Evolutionary conservation across 2,113 vertebrate genomes (phyloP).

Genomic region (Ardeotis arabs): DNA sequence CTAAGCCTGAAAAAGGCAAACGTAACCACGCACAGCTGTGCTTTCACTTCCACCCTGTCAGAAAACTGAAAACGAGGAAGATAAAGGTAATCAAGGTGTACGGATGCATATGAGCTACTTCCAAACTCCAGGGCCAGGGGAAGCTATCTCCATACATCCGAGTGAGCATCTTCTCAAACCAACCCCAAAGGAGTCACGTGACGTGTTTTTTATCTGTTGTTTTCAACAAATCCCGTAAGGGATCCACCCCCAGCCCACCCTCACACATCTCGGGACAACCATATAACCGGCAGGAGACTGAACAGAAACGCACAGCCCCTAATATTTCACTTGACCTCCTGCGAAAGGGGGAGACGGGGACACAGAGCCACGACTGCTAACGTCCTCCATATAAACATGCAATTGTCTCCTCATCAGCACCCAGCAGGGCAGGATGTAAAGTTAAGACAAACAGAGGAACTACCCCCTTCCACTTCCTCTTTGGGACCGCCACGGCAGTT

Average conservation of each 20-base stretch:
- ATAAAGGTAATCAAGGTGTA: not conserved
- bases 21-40: not conserved
- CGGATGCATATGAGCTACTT: not conserved
- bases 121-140: not conserved
- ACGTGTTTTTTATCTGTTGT: not conserved
- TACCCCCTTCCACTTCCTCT: not conserved
- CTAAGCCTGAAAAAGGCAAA: not conserved
- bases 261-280: not conserved
- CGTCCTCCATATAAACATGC: not conserved
- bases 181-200: not conserved
- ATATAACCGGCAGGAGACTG: not conserved
- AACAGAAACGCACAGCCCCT: not conserved
- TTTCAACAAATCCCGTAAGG: not conserved
- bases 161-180: not conserved
- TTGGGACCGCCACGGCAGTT: accelerated
- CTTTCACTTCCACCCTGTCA: not conserved
- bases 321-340: not conserved
- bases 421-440: not conserved
- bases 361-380: not conserved
- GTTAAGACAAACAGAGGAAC: not conserved
- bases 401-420: not conserved
- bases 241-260: not conserved
- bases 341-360: accelerated
- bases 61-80: not conserved
- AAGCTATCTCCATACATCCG: not conserved